phyloP scores from a whole-genome alignment of 37 sponge, comb jelly and placozoan species.

The Diacarnus erythraeanus region DNA sequence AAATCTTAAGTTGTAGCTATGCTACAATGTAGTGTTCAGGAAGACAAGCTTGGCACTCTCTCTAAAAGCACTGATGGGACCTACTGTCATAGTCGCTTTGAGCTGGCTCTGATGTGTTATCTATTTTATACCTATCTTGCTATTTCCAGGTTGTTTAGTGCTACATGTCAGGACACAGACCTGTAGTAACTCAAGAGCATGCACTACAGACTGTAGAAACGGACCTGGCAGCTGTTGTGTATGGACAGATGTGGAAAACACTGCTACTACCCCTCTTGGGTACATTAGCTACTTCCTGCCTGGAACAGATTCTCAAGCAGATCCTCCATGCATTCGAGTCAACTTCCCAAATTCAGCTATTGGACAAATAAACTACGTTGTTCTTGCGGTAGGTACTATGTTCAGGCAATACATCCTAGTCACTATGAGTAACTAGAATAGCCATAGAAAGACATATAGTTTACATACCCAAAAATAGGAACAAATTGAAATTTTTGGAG shows the following conservation, averaged over 20 bases:
- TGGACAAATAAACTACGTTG: not conserved
- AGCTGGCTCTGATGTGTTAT: too few species aligned
- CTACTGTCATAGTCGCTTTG: too few species aligned
- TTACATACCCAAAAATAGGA: too few species aligned
- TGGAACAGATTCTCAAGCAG: not conserved
- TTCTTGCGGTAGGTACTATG: conserved; percentile 11
- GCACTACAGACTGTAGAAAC: not conserved
- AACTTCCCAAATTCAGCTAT: not conserved
- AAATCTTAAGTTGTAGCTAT: too few species aligned
- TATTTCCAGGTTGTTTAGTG: not conserved
- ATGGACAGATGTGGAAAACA: not conserved
- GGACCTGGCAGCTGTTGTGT: not conserved
- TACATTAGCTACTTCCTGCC: not conserved
- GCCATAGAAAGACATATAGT: too few species aligned
- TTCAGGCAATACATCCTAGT: too few species aligned
- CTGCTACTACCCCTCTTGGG: conserved; percentile 21
- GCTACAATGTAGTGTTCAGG: too few species aligned
- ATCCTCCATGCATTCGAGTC: conserved; percentile 23
- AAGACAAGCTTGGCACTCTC: too few species aligned
- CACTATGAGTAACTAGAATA: too few species aligned
- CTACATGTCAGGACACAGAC: not conserved
- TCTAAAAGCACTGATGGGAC: too few species aligned
- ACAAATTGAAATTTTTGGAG: too few species aligned
- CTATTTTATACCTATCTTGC: too few species aligned
- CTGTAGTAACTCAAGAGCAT: not conserved